These are phyloP conservation scores for Hestina assimilis DNA, from an alignment of 1,140 invertebrate species.

Conservation along the genomic window DNA sequence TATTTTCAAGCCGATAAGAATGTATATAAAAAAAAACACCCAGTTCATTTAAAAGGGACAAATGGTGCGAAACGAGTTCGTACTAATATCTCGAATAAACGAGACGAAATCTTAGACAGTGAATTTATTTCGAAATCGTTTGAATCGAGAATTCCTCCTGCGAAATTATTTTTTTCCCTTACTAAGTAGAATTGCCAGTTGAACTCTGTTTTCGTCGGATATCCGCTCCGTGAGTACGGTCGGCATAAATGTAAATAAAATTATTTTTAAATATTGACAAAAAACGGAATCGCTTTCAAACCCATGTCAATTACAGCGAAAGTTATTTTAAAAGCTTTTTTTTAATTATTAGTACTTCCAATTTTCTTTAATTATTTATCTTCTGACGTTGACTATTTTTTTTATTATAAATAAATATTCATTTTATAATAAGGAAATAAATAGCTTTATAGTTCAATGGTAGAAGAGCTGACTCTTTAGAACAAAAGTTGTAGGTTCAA, in stretches of 20 bases:
- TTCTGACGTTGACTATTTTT: too few species aligned
- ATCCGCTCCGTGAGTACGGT: slow-evolving; percentile 23
- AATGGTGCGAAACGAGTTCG: background rate
- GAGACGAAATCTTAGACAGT: background rate
- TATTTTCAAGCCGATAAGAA: background rate
- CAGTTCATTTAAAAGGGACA: background rate
- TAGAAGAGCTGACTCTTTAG: too few species aligned
- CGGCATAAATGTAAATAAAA: slow-evolving; percentile 6
- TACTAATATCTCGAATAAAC: background rate
- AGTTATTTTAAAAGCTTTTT: too few species aligned
- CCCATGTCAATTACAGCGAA: background rate
- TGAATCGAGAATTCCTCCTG: background rate
- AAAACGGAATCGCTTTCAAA: background rate
- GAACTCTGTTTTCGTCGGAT: slow-evolving; percentile 27
- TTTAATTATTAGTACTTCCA: too few species aligned
- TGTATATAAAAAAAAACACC: background rate
- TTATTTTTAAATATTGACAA: background rate
- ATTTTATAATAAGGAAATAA: too few species aligned
- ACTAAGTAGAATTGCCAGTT: slow-evolving; percentile 21
- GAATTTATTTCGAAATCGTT: background rate
- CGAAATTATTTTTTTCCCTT: slow-evolving; percentile 19
- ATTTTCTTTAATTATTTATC: too few species aligned
- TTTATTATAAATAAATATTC: too few species aligned
- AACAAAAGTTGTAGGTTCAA: too few species aligned
- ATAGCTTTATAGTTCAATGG: too few species aligned